phyloP scores from a whole-genome alignment of 1,140 invertebrate genomes.

The Neotoxoptera formosana region DNA sequence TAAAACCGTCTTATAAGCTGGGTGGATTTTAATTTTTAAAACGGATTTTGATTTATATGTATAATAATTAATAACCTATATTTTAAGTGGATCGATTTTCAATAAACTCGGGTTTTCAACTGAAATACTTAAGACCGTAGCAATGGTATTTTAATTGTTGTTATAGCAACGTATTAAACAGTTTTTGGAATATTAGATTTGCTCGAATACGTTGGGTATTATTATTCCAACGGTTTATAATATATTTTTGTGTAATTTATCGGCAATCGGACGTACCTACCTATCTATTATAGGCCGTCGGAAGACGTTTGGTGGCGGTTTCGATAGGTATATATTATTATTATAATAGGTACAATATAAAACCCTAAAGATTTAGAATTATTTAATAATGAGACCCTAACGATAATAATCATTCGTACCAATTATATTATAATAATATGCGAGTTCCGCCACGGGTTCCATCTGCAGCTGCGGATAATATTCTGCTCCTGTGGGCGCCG shows the following conservation, averaged over 20 bases:
- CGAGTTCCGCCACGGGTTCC: neutral
- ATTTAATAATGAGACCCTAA: too few species aligned
- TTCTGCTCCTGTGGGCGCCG: neutral
- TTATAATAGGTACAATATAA: neutral
- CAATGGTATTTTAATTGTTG: neutral
- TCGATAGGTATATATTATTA: neutral
- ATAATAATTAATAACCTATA: too few species aligned
- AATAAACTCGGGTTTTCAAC: neutral
- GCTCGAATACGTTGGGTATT: neutral
- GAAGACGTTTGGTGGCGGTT: neutral
- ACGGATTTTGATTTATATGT: neutral
- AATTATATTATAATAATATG: neutral
- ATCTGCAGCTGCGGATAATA: neutral
- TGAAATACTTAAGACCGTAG: neutral
- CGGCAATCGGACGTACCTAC: neutral
- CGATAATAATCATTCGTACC: neutral
- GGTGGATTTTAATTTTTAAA: neutral
- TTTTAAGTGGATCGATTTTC: neutral
- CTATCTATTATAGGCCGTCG: neutral
- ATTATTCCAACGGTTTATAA: neutral
- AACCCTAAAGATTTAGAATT: too few species aligned
- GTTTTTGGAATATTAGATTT: neutral
- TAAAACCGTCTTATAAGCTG: neutral
- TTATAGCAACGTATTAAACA: neutral
- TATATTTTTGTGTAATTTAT: neutral